These are phyloP conservation scores for Epirrhoe tristata DNA, from an alignment of 2,888 invertebrate species.

Conservation along the genomic window DNA sequence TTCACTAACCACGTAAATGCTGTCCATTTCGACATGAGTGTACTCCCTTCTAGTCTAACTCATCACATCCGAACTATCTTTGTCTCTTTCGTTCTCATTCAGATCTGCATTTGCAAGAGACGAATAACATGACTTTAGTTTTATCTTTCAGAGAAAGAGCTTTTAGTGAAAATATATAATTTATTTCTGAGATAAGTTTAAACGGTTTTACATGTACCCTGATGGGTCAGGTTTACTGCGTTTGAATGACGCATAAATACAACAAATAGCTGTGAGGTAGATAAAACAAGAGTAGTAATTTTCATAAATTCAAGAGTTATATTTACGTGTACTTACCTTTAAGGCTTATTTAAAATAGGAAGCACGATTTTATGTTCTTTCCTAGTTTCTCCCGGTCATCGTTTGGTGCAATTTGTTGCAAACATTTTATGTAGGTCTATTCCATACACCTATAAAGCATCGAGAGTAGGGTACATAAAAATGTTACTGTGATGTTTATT, in stretches of 20 bases:
- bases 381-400: background rate
- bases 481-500: too few relatives aligned
- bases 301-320: background rate
- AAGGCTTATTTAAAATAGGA: background rate
- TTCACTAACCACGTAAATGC: too few relatives aligned
- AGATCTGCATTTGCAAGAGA: too few relatives aligned
- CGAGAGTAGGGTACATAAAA: background rate
- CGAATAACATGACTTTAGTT: too few relatives aligned
- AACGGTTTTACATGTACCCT: slow-evolving; percentile 12
- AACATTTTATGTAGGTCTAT: background rate
- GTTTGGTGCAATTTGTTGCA: background rate
- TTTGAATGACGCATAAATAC: slow-evolving; percentile 18
- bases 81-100: too few relatives aligned
- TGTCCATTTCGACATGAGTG: too few relatives aligned
- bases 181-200: slow-evolving; percentile 4
- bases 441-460: background rate
- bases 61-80: too few relatives aligned
- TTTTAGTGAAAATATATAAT: background rate
- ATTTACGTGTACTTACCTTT: background rate
- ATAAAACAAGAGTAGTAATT: slow-evolving; percentile 1
- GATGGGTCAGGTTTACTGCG: slow-evolving; percentile 13
- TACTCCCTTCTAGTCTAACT: too few relatives aligned
- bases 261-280: background rate
- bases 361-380: background rate
- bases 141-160: background rate